Base-by-base conservation (phyloP, 2,888 invertebrate genomes). In the Ochropleura leucogaster region DNA sequence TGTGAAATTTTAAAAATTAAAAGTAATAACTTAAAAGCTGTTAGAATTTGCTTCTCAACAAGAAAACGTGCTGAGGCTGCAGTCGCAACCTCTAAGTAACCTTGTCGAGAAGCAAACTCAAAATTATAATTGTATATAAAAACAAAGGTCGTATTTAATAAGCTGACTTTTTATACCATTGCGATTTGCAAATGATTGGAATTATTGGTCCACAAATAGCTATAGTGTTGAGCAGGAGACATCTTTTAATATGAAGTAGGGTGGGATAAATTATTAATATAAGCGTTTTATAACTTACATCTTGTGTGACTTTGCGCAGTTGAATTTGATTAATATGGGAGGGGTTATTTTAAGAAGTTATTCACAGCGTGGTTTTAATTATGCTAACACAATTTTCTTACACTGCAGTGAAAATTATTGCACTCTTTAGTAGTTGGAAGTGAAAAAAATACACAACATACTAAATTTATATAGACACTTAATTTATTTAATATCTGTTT, bases 341-440 rank as follows among this genome's bases (percentile, higher is more conserved):
- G 51, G 30, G n/a, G 0, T 20, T 49, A 16, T 40, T 70, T 12
- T 10, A 49, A n/a, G 4, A 53, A 47, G 14, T 71, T 7, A 44
- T 1, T 64, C 67, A 63, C 55, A 20, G 47, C 20, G 0, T 74
- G 47, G 14, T 74, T 60, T 74, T 6, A 42, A n/a, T 74, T 30
- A 46, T 55, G 49, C 40, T 68, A 68, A 81, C 67, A 80, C 44
- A 57, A 55, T 80, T 80, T 79, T 65, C 9, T 60, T 47, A 68
- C 68, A 75, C 68, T 64, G 49, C 67, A 68, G 59, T 64, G 67
- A 51, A 47, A 64, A 57, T 62, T 55, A 2, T 59, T 67, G 73
- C 80, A 83, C 69, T 60, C 20, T 47, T 4, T n/a, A 42, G 51
- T 81, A 40, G 14, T 40, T 57, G 16, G 40, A 30, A 57, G 68